These are phyloP conservation scores for Cyclina sinensis DNA, from an alignment of 1,140 invertebrate species.

Conservation along the genomic window DNA sequence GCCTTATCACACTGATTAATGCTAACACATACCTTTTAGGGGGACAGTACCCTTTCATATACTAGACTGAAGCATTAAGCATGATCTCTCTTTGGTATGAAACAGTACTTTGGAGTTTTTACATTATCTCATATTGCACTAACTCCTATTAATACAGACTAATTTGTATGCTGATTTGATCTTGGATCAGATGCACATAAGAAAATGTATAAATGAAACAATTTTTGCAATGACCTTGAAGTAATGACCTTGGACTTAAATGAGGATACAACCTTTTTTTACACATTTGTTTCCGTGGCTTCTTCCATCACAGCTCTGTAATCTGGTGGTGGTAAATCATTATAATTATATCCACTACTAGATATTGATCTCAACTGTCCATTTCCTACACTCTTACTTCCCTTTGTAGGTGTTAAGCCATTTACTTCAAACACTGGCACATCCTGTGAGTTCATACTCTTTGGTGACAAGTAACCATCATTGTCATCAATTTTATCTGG, in stretches of 20 bases:
- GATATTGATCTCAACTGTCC: conserved; percentile 52
- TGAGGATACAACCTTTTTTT: conserved; percentile 12
- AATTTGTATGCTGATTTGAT: background rate
- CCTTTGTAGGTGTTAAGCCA: conserved; percentile 28
- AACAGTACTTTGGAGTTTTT: no score
- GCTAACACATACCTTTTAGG: no score
- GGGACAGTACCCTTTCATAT: no score
- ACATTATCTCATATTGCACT: background rate
- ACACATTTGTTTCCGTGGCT: conserved; percentile 53
- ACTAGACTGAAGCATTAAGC: no score
- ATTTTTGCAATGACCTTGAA: background rate
- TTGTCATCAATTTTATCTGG: conserved; percentile 76
- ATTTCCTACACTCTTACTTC: conserved; percentile 35
- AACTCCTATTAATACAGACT: background rate
- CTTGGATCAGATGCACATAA: background rate
- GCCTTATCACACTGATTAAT: no score
- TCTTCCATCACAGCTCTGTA: conserved; percentile 73
- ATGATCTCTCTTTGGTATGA: no score
- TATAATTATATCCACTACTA: conserved; percentile 56
- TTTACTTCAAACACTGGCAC: conserved; percentile 31
- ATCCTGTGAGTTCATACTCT: conserved; percentile 63
- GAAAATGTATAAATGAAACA: background rate
- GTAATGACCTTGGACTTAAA: conserved; percentile 2
- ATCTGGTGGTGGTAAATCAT: conserved; percentile 73
- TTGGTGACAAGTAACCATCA: conserved; percentile 81